Base-by-base conservation (phyloP, 2,113 vertebrate genomes). In the Fukomys damarensis region DNA sequence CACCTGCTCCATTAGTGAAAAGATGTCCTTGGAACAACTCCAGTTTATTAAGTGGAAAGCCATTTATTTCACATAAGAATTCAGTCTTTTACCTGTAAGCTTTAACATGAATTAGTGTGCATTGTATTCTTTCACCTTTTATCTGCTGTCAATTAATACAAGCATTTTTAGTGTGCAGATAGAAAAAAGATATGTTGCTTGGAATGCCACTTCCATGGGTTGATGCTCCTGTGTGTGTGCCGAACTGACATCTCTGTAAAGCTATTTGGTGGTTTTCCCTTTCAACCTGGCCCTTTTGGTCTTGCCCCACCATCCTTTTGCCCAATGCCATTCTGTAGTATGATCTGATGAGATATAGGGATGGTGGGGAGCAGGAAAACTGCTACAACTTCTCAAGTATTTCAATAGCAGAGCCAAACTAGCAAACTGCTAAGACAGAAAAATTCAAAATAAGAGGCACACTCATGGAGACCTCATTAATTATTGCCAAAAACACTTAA, bases 11-110 rank as follows among this genome's bases (percentile, higher is more conserved):
- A 91, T 85, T 90, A 93, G 86, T 99, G 98, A 99, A 99, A 98
- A 98, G 98, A 98, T 89, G 98, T 98, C 99, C 99, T 99, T 99
- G 99, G 98, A 99, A 98, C 97, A 98, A 98, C 98, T 98, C 99
- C 98, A 99, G 97, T 97, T 96, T 95, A 97, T 96, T 98, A 98
- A 98, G 98, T 98, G 98, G 97, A 96, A 98, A 98, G 88, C 95
- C 58, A 59, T 98, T 98, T 98, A 97, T 98, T 97, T 96, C 96
- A 97, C 96, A 97, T 85, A 97, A 98, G 97, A 98, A 98, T 97
- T 94, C 97, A 98, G 96, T 97, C 94, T 97, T 98, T 99, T 98
- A 99, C 98, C 98, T 98, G 98, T 98, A 98, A 91, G 96, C 87
- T 98, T 98, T 96, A 98, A 94, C 98, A 96, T 93, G 97, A 97